These are phyloP conservation scores for Aleadryas rufinucha DNA, from an alignment of 2,113 vertebrate genomes.

Conservation along the genomic window DNA sequence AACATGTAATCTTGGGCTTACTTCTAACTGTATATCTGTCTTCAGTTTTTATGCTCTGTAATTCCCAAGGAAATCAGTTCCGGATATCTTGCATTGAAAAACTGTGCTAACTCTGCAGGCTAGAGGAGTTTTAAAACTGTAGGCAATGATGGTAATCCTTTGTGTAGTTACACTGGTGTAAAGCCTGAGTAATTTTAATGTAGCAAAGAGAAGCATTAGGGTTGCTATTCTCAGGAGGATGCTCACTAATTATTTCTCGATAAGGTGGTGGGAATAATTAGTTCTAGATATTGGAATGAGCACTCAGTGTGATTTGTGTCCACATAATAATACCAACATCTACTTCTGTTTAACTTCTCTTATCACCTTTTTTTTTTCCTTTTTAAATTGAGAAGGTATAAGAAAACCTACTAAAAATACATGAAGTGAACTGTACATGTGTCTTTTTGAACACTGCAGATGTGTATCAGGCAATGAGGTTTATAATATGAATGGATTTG, in stretches of 20 bases:
- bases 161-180: constrained; percentile 4
- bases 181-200: constrained; percentile 9
- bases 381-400: background rate
- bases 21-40: background rate
- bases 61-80: constrained; percentile 13
- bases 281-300: background rate
- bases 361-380: background rate
- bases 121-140: constrained; percentile 24
- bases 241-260: constrained; percentile 40
- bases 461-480: background rate
- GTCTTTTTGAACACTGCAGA: background rate
- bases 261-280: constrained; percentile 21
- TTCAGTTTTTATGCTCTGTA: constrained; percentile 26
- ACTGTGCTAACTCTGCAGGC: background rate
- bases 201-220: background rate
- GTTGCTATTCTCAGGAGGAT: background rate
- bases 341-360: background rate
- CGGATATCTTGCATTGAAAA: background rate
- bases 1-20: background rate
- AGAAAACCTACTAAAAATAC: background rate
- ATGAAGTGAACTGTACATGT: background rate
- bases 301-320: background rate
- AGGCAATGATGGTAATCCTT: background rate
- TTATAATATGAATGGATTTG: background rate
- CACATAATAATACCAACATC: background rate